Evolutionary conservation across 2,888 invertebrate genomes (phyloP).

Genomic region (Drosophila multiciliata): DNA sequence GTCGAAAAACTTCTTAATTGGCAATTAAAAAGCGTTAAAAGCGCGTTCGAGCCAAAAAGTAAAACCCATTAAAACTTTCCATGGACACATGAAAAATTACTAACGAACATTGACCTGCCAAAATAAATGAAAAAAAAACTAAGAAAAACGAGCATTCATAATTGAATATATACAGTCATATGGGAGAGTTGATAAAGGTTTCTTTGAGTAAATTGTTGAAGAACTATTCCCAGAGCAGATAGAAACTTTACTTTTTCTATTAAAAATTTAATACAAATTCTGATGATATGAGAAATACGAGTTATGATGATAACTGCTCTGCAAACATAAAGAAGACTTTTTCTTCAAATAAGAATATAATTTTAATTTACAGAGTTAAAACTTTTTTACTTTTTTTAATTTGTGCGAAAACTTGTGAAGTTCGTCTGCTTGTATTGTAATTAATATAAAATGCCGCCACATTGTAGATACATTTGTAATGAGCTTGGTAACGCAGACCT

Average conservation of each 20-base stretch:
- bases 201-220: not conserved
- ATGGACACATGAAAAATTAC: conserved; percentile 23
- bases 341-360: not conserved
- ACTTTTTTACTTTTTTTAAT: conserved; percentile 1
- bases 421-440: conserved; percentile 31
- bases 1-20: conserved; percentile 67
- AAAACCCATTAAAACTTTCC: conserved; percentile 44
- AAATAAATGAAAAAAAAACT: not conserved
- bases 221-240: not conserved
- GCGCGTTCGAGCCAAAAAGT: conserved; percentile 28
- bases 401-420: not conserved
- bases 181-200: not conserved
- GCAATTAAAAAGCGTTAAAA: conserved; percentile 69
- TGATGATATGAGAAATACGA: not conserved
- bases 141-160: conserved; percentile 7
- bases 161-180: conserved; percentile 1
- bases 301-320: not conserved
- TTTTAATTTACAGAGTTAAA: not conserved
- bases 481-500: conserved; percentile 43
- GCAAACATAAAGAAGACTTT: not conserved
- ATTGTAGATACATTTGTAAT: conserved; percentile 53
- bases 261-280: too few species aligned
- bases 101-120: conserved; percentile 26
- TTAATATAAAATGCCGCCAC: conserved; percentile 55
- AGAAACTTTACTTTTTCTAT: not conserved